These are phyloP conservation scores for Takifugu rubripes DNA, from an alignment of 2,797 vertebrate species.

Conservation along the genomic window DNA sequence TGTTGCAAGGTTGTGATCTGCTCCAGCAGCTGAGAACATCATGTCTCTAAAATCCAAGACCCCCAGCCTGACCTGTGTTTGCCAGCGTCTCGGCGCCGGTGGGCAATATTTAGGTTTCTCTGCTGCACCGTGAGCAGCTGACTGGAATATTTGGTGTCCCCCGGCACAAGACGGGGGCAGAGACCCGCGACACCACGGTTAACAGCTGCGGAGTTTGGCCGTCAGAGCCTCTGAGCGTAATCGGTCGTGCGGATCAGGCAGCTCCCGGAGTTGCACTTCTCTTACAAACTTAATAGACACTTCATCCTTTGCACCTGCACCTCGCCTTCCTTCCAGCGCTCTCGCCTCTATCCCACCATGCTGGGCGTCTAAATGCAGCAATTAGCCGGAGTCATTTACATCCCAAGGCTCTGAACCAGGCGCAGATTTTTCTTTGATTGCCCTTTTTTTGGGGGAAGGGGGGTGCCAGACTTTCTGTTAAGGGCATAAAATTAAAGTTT, in stretches of 20 bases:
- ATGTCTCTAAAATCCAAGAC: too few relatives aligned
- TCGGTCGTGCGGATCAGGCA: neutral
- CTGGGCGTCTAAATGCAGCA: constrained; percentile 65
- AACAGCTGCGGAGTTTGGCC: neutral
- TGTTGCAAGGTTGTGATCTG: constrained; percentile 1
- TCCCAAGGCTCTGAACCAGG: constrained; percentile 58
- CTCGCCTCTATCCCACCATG: constrained; percentile 41
- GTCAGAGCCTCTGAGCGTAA: constrained; percentile 1
- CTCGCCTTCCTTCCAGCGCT: constrained; percentile 36
- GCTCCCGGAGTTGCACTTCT: constrained; percentile 4
- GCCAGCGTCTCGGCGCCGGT: too few relatives aligned
- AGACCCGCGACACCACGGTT: constrained; percentile 1
- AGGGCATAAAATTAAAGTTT: constrained; percentile 31
- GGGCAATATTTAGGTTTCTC: too few relatives aligned
- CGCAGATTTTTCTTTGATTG: constrained; percentile 58
- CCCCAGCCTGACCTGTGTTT: too few relatives aligned
- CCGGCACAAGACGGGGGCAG: neutral
- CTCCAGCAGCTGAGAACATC: constrained; percentile 27
- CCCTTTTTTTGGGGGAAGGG: constrained; percentile 48
- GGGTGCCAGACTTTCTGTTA: constrained; percentile 46
- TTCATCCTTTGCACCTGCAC: constrained; percentile 51
- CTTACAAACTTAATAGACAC: constrained; percentile 16
- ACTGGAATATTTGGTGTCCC: too few relatives aligned
- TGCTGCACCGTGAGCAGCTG: too few relatives aligned
- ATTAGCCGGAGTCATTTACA: constrained; percentile 70